These are phyloP conservation scores for Lysandra bellargus DNA, from an alignment of 2,888 invertebrate genomes.

Conservation along the genomic window DNA sequence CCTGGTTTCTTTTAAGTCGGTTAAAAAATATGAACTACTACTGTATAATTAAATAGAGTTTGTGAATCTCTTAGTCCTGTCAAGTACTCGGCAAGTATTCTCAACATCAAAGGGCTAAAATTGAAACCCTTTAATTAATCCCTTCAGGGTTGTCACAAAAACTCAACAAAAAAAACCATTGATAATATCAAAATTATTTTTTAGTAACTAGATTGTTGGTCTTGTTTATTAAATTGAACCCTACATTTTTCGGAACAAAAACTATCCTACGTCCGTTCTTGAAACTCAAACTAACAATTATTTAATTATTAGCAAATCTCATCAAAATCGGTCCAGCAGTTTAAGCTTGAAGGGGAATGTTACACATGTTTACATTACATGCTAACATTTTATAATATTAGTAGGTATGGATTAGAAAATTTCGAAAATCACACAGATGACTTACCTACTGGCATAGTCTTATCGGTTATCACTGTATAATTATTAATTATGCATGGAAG, in stretches of 20 bases:
- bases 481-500: background rate
- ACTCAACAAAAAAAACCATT: background rate
- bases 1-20: too few relatives aligned
- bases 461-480: background rate
- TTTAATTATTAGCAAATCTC: background rate
- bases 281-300: too few relatives aligned
- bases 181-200: too few relatives aligned
- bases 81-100: background rate
- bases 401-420: background rate
- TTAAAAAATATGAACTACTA: too few relatives aligned
- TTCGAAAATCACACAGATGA: background rate
- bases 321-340: background rate
- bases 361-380: too few relatives aligned
- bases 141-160: conserved; percentile 3
- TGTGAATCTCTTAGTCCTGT: background rate
- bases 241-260: too few relatives aligned
- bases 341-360: too few relatives aligned
- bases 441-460: background rate
- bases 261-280: too few relatives aligned
- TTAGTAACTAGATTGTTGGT: too few relatives aligned
- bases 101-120: background rate
- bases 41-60: background rate
- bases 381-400: background rate
- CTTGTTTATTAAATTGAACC: too few relatives aligned
- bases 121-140: conserved; percentile 3